Evolutionary conservation across 2,113 vertebrate species (phyloP).

Genomic region (Austrofundulus limnaeus): DNA sequence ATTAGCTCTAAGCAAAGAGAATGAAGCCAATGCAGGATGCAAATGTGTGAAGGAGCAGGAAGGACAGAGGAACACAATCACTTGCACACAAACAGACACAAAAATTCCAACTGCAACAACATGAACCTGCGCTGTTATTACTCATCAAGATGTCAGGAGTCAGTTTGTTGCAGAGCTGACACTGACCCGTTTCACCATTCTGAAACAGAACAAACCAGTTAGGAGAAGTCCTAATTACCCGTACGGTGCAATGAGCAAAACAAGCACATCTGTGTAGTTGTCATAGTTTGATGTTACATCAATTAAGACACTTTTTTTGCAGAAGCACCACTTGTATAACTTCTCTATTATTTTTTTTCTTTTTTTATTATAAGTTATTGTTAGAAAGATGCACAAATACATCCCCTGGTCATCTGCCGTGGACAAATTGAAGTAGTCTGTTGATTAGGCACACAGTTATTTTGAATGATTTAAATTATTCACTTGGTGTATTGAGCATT

Average conservation of each 20-base stretch:
- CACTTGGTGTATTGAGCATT: too few relatives aligned
- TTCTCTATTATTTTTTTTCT: not conserved
- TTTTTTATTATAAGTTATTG: not conserved
- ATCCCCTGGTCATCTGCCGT: too few relatives aligned
- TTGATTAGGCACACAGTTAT: too few relatives aligned
- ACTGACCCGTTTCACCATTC: constrained; percentile 25
- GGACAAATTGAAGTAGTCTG: too few relatives aligned
- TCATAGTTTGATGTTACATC: not conserved
- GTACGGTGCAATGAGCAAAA: not conserved
- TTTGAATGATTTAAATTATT: too few relatives aligned
- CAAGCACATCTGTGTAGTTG: not conserved
- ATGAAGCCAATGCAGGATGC: constrained; percentile 39
- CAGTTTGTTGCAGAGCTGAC: constrained; percentile 16
- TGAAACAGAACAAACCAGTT: constrained; percentile 45
- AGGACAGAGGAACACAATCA: constrained; percentile 1
- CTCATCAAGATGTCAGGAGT: constrained; percentile 5
- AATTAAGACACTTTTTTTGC: not conserved
- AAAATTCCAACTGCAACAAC: not conserved
- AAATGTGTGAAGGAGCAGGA: constrained; percentile 27
- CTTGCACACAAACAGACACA: not conserved
- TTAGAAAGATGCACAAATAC: too few relatives aligned
- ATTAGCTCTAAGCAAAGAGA: constrained; percentile 58
- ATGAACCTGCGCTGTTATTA: constrained; percentile 10
- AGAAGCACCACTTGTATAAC: not conserved
- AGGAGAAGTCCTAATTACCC: constrained; percentile 22